These are phyloP conservation scores for Caloenas nicobarica DNA, from an alignment of 2,113 vertebrate genomes.

Conservation along the genomic window DNA sequence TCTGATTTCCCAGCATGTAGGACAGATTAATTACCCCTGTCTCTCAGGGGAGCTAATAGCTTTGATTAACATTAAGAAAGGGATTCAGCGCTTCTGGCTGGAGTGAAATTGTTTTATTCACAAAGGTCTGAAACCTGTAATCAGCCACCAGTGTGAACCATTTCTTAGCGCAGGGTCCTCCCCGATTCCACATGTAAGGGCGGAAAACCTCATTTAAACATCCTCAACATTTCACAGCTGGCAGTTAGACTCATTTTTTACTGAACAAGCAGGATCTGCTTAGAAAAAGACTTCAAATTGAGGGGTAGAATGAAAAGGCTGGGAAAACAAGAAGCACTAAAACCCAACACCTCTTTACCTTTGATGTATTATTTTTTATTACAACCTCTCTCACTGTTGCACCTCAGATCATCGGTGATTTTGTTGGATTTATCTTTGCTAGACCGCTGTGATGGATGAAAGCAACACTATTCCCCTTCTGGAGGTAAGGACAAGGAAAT, in stretches of 20 bases:
- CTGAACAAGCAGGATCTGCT: background rate
- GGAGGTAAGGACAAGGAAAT: background rate
- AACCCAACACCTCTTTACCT: background rate
- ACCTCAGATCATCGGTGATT: background rate
- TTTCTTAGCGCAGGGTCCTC: background rate
- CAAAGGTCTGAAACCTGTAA: background rate
- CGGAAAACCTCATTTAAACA: background rate
- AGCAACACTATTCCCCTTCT: background rate
- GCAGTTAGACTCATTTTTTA: background rate
- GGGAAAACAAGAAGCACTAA: background rate
- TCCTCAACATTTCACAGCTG: background rate
- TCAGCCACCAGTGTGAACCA: background rate
- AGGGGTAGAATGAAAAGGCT: background rate
- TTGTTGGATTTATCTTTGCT: background rate
- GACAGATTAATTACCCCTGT: background rate
- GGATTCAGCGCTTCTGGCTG: background rate
- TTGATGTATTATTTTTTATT: background rate
- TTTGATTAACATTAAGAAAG: background rate
- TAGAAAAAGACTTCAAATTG: background rate
- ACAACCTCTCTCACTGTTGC: background rate
- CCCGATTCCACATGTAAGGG: accelerated
- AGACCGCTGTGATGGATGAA: background rate
- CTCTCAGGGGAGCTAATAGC: background rate
- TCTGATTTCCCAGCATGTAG: background rate
- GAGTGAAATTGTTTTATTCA: background rate